phyloP scores from a whole-genome alignment of 2,888 invertebrate genomes.

The Anticlea derivata region DNA sequence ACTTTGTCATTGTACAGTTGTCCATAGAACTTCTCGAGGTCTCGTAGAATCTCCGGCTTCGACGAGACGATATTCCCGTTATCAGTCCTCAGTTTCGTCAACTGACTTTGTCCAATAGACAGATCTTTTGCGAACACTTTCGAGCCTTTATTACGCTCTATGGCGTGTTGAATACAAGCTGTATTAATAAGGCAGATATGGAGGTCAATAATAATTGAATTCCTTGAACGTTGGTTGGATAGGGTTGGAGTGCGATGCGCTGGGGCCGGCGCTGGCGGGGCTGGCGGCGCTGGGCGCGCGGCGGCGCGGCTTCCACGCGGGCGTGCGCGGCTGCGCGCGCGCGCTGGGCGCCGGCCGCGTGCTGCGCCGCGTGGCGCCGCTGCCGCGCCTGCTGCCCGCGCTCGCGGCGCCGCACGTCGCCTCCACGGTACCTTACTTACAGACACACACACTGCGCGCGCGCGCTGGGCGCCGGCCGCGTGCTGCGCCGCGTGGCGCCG shows the following conservation, averaged over 20 bases:
- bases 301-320: conserved; percentile 14
- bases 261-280: not conserved
- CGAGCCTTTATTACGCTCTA: too few relatives aligned
- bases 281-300: conserved; percentile 2
- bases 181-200: too few relatives aligned
- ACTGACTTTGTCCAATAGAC: too few relatives aligned
- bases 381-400: conserved; percentile 76
- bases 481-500: conserved; percentile 84
- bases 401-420: not conserved
- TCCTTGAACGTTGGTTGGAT: too few relatives aligned
- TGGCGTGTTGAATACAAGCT: too few relatives aligned
- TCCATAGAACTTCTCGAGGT: too few relatives aligned
- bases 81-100: too few relatives aligned
- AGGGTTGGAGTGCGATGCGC: not conserved
- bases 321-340: conserved; percentile 86
- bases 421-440: not conserved
- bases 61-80: too few relatives aligned
- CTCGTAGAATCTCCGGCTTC: too few relatives aligned
- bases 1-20: too few relatives aligned
- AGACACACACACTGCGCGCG: conserved; percentile 79
- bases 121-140: too few relatives aligned
- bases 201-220: too few relatives aligned
- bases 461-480: conserved; percentile 72
- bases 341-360: conserved; percentile 71
- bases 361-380: conserved; percentile 85